A percentile compares a stretch with the other conserved stretches of the same genome.
Evolutionary conservation across 1,140 invertebrate species (phyloP).

Genomic region (Meloidogyne exigua): DNA sequence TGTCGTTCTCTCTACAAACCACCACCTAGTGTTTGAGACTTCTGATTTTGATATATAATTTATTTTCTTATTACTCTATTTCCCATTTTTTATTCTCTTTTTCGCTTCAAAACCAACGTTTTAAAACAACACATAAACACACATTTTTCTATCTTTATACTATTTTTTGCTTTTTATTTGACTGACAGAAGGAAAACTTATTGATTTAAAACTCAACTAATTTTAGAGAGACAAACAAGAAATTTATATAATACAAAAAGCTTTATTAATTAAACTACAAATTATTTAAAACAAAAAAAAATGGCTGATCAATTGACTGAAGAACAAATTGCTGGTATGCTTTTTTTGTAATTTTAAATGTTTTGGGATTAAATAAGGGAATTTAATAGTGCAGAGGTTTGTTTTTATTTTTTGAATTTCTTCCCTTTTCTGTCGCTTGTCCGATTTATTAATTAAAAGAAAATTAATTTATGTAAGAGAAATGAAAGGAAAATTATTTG

Average conservation of each 20-base stretch:
- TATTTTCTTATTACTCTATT: neutral
- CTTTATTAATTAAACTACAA: neutral
- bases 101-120: neutral
- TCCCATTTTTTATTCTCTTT: neutral
- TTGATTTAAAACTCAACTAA: neutral
- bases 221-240: neutral
- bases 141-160: too few relatives aligned
- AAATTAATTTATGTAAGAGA: too few relatives aligned
- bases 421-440: too few relatives aligned
- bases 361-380: neutral
- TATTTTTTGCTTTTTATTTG: too few relatives aligned
- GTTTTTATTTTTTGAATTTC: constrained; percentile 24
- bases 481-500: too few relatives aligned
- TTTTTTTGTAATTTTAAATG: neutral
- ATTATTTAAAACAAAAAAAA: constrained; percentile 21
- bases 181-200: too few relatives aligned
- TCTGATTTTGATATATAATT: constrained; percentile 3
- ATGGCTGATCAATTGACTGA: constrained; percentile 64
- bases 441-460: too few relatives aligned
- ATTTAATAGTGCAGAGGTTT: neutral
- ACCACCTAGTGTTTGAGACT: too few relatives aligned
- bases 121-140: constrained; percentile 11
- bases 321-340: constrained; percentile 62
- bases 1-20: neutral
- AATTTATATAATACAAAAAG: neutral